Conservation (phyloP, 1,140 invertebrate genomes). For the Scaptomyza montana region DNA sequence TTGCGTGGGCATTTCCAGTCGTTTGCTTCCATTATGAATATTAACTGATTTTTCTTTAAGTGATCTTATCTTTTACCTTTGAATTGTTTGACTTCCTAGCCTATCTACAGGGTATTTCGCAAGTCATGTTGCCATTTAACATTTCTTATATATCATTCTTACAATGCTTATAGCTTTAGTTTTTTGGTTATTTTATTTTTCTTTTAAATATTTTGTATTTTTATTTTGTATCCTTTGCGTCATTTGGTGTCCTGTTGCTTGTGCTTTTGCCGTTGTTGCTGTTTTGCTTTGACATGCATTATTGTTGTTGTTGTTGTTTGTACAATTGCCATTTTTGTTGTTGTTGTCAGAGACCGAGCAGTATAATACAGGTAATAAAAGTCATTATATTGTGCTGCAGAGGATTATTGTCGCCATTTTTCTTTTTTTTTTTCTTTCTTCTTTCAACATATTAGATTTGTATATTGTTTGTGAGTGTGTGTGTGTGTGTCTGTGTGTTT, state of each 20-base stretch:
- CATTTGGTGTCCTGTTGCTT: conserved; percentile 28
- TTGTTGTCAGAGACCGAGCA: conserved; percentile 45
- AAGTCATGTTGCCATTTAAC: no score
- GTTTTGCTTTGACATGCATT: conserved; percentile 36
- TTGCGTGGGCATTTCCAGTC: background rate
- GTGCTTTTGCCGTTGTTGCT: conserved; percentile 22
- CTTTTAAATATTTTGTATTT: conserved; percentile 2
- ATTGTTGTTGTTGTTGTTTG: conserved; percentile 23
- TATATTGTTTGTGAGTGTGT: conserved; percentile 11
- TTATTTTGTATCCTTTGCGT: conserved; percentile 15
- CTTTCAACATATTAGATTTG: conserved; percentile 62
- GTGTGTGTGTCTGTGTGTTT: conserved; percentile 1
- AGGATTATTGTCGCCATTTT: conserved; percentile 69
- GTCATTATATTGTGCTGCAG: conserved; percentile 77
- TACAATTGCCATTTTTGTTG: background rate
- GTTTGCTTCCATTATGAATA: no score
- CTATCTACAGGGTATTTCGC: no score
- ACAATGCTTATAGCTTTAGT: background rate
- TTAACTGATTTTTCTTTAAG: no score
- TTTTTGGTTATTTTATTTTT: conserved; percentile 19
- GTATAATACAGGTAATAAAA: conserved; percentile 81
- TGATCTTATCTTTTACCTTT: no score
- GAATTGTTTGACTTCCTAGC: no score
- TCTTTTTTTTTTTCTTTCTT: conserved; percentile 71
- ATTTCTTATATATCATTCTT: no score